Percentiles rank a stretch among this genome's conserved stretches.
Conservation (phyloP, 2,888 invertebrate genomes). For the Eristalinus aeneus region DNA sequence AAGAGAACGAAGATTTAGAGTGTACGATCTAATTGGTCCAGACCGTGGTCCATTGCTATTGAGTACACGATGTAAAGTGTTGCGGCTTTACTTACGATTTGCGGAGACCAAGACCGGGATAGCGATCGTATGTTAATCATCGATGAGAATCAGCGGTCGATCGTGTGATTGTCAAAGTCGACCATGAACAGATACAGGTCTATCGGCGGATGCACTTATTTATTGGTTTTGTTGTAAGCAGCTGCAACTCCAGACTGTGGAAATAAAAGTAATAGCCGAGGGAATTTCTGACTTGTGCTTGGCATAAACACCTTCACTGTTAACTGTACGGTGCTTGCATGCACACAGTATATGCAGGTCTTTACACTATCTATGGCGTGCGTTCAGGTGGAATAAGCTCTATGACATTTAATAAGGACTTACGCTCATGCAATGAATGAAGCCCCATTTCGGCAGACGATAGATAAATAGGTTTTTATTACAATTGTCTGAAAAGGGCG, state of each 20-base stretch:
- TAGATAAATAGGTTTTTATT: neutral
- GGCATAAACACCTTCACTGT: neutral
- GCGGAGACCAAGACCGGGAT: neutral
- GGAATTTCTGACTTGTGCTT: neutral
- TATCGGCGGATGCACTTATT: conserved; percentile 16
- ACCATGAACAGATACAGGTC: conserved; percentile 21
- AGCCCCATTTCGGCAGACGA: neutral
- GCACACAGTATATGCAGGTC: neutral
- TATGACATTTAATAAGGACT: neutral
- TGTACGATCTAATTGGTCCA: conserved; percentile 44
- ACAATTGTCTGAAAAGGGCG: neutral
- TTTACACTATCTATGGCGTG: neutral
- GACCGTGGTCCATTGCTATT: neutral
- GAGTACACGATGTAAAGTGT: neutral
- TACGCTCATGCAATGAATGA: neutral
- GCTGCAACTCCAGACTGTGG: neutral
- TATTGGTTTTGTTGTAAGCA: neutral
- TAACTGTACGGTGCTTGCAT: neutral
- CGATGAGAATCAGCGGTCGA: conserved; percentile 5
- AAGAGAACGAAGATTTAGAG: conserved; percentile 16
- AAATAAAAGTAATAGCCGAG: neutral
- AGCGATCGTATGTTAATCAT: conserved; percentile 9
- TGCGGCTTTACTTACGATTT: neutral
- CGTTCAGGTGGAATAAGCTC: neutral
- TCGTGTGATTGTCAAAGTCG: conserved; percentile 2